These are phyloP conservation scores for Chrysolina haemoptera DNA, from an alignment of 2,888 invertebrate species.

Conservation along the genomic window DNA sequence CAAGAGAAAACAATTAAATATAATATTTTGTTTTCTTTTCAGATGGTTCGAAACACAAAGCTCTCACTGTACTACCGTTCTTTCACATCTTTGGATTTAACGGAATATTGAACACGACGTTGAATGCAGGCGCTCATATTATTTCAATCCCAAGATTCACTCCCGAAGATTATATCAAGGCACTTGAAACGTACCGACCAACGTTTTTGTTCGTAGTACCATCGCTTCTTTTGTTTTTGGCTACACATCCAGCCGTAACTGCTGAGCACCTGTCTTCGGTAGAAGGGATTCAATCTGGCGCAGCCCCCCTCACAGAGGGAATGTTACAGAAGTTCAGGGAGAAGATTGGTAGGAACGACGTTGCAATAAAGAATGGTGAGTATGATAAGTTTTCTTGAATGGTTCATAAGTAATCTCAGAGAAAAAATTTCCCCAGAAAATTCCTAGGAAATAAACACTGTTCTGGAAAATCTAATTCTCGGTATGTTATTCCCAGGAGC, in stretches of 20 bases:
- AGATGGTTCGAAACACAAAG: slow-evolving; percentile 72
- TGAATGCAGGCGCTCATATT: slow-evolving; percentile 75
- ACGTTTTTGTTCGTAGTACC: slow-evolving; percentile 82
- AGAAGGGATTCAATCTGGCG: slow-evolving; percentile 79
- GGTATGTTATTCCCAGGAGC: too few relatives aligned
- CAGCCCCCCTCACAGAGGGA: slow-evolving; percentile 80
- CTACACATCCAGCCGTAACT: slow-evolving; percentile 79
- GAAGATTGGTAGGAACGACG: slow-evolving; percentile 66
- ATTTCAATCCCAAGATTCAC: slow-evolving; percentile 83
- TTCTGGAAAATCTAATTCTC: too few relatives aligned
- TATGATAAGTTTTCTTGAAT: background rate
- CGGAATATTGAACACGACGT: slow-evolving; percentile 76
- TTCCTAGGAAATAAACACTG: too few relatives aligned
- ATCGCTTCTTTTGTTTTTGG: slow-evolving; percentile 82
- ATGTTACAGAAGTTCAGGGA: slow-evolving; percentile 76
- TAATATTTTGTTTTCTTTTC: slow-evolving; percentile 22
- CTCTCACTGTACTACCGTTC: slow-evolving; percentile 80
- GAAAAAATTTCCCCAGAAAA: too few relatives aligned
- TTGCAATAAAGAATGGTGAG: slow-evolving; percentile 67
- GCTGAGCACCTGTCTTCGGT: slow-evolving; percentile 78
- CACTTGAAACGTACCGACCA: slow-evolving; percentile 75
- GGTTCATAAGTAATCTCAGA: too few relatives aligned
- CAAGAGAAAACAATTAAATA: background rate
- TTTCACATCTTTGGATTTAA: slow-evolving; percentile 87
- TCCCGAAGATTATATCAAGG: slow-evolving; percentile 80